Evolutionary conservation across 35 echinoderm and acorn worm species (phyloP).

Genomic region (Apostichopus parvimensis): DNA sequence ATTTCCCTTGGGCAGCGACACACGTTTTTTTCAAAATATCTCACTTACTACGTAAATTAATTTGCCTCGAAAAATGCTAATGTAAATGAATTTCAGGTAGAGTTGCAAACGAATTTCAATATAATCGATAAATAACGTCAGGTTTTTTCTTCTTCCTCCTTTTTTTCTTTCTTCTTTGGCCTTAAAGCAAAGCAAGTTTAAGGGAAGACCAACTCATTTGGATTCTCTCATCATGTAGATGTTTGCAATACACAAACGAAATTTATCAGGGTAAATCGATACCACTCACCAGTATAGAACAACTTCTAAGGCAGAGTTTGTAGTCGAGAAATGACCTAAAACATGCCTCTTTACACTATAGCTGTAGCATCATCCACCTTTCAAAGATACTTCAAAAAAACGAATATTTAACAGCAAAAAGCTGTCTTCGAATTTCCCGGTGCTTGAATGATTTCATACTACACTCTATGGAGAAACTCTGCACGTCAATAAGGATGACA

Average conservation of each 20-base stretch:
- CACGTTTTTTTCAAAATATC: background rate
- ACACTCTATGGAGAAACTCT: too few relatives aligned
- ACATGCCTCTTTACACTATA: too few relatives aligned
- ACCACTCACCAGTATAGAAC: background rate
- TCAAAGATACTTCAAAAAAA: background rate
- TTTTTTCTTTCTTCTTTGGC: background rate
- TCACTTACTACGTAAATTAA: constrained; percentile 8
- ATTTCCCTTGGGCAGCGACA: constrained; percentile 4
- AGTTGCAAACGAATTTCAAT: background rate
- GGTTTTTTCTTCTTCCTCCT: background rate
- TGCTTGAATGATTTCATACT: background rate
- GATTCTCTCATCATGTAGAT: background rate
- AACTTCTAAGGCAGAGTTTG: background rate
- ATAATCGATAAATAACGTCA: background rate
- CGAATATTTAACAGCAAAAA: background rate
- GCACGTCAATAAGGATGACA: too few relatives aligned
- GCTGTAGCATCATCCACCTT: background rate
- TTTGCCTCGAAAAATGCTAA: background rate
- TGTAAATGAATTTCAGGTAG: background rate
- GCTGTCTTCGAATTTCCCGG: background rate
- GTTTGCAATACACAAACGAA: background rate
- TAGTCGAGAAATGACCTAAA: too few relatives aligned
- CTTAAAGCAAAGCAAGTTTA: background rate
- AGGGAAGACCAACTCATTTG: background rate
- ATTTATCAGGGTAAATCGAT: background rate